Conservation (phyloP, 1,140 invertebrate species). For the Cyclina sinensis region DNA sequence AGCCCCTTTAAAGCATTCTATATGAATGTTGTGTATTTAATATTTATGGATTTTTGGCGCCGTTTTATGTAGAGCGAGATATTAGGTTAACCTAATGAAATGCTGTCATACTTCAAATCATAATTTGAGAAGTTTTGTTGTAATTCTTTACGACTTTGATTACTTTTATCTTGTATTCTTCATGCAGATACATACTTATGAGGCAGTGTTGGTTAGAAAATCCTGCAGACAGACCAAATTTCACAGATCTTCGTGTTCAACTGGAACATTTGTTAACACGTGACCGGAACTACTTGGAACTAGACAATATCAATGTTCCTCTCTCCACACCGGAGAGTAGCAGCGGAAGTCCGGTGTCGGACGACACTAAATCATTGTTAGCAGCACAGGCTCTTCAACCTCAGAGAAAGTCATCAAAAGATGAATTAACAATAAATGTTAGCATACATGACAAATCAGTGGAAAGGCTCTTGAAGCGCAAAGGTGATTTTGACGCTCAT, state of each 20-base stretch:
- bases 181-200: slow-evolving; percentile 92
- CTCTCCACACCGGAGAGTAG: slow-evolving; percentile 81
- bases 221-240: slow-evolving; percentile 92
- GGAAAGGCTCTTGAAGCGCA: slow-evolving; percentile 69
- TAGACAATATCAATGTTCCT: slow-evolving; percentile 84
- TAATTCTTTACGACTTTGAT: too few relatives aligned
- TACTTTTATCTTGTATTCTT: too few relatives aligned
- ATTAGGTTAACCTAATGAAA: background rate
- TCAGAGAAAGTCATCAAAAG: slow-evolving; percentile 68
- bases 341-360: slow-evolving; percentile 73
- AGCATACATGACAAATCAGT: slow-evolving; percentile 78
- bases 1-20: too few relatives aligned
- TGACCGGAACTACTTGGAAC: slow-evolving; percentile 84
- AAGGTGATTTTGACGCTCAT: slow-evolving; percentile 64
- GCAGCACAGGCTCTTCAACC: slow-evolving; percentile 54
- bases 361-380: slow-evolving; percentile 47
- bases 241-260: slow-evolving; percentile 90
- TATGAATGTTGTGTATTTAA: too few relatives aligned
- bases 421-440: slow-evolving; percentile 72
- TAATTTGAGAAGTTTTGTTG: background rate
- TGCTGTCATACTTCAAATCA: background rate
- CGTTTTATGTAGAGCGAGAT: background rate
- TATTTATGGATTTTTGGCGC: background rate
- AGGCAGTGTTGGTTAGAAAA: slow-evolving; percentile 93
- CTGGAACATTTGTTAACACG: slow-evolving; percentile 89